Base-by-base conservation (phyloP, 2,797 vertebrate species). In the Rhinogobio ventralis region DNA sequence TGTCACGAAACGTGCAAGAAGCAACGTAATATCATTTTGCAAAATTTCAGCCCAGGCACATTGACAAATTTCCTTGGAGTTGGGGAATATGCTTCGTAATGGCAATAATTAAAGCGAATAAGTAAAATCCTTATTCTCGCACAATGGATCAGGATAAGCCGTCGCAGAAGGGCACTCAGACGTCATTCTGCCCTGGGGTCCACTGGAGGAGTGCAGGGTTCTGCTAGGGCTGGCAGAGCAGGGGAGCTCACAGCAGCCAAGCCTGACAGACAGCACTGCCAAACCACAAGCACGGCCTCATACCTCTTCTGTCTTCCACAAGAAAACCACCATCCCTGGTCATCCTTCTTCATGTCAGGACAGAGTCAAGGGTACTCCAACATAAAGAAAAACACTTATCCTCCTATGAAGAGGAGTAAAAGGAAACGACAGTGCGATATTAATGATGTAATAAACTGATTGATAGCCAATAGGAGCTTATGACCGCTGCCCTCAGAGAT, bases 391-490 rank as follows among this genome's bases (percentile, higher is more conserved):
- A 67, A 42, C 53, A 39, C 46, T 77, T 57, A 69, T 78, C 75
- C 28, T 39, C 45, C 14, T 64, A 82, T 77, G 25, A 60, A 28
- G 68, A 72, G 49, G 64, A 75, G 28, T 30, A 69, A 57, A 73
- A 53, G 66, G 76, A 86, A 77, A 86, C 7, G 69, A 86, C 74
- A 82, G 73, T 74, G 55, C 19, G 9, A 71, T 83, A 84, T 86
- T 88, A 86, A 86, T 83, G 88, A 89, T 88, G 87, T 86, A 84
- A 87, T 87, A 80, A 87, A 87, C 78, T 89, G 88, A 89, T 75
- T 86, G 87, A 89, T 82, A 86, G 85, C 85, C 89, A 87, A 86
- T 91, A 85, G 78, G 77, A 85, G 88, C 71, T 86, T 82, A 87
- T 88, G 86, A 87, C 87, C 84, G 77, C 86, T 88, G 87, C 86